Evolutionary conservation across 2,113 vertebrate species (phyloP), one percentile per base, ranked within the genome.

Genomic region (Paramisgurnus dabryanus): DNA sequence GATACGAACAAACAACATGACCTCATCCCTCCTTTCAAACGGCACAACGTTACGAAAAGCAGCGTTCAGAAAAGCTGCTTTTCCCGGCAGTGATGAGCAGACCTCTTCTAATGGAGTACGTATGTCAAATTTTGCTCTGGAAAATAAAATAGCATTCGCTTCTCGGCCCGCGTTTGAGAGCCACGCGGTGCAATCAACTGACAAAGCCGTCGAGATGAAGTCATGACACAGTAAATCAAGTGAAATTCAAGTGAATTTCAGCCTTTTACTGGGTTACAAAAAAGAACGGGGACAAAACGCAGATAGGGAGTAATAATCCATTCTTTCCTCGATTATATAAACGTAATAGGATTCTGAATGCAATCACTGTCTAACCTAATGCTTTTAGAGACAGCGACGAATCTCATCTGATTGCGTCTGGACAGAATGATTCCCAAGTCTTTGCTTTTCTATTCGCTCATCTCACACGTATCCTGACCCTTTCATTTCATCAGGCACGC

Each of bases 321-420:
- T 66, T 76, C 61, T 58, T 71, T 58, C 34, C 18, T 50, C 22
- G 39, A 61, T 66, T 80, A 80, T 67, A 72, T 47, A 67, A 77
- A 67, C 53, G 12, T 63, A 84, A 78, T 74, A 64, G 58, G 22
- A 64, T 65, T 39, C 47, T 7, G 39, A 73, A 78, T 57, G 49
- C 74, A 67, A 77, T 77, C 72, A 58, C 61, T 5, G 66, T 75
- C 58, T 43, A 67, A 57, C 13, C 6, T 18, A 84, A 67, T 84
- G 79, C 55, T 76, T 81, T 78, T 67, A 55, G 60, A 67, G 57
- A 27, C 69, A 73, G 64, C 45, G 43, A 40, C 49, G 43, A 74
- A 80, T 84, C 78, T 80, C 67, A 72, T 76, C 74, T 67, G 41
- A 40, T 68, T 64, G 64, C 55, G 15, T 70, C 50, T n/a, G 63